Conservation (phyloP, 2,888 invertebrate genomes). For the Dynastes grantii region DNA sequence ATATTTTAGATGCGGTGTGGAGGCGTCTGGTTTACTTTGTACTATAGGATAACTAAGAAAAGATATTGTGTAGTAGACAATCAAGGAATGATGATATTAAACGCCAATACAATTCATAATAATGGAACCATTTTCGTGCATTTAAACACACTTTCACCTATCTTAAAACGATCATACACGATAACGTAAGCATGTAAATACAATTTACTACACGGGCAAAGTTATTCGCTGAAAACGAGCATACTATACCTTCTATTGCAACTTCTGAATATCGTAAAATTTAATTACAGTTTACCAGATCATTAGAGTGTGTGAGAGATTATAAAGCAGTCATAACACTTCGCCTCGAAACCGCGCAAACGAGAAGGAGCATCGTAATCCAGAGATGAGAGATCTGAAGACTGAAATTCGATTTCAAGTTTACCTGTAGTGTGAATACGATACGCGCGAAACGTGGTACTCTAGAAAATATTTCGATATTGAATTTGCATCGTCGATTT, state of each 20-base stretch:
- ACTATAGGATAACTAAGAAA: too few relatives aligned
- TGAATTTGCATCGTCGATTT: conserved; percentile 44
- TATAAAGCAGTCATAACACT: conserved; percentile 47
- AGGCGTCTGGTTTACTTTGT: too few relatives aligned
- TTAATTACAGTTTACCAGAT: conserved; percentile 61
- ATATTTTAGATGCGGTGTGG: too few relatives aligned
- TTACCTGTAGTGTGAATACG: conserved; percentile 28
- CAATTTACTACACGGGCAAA: neutral
- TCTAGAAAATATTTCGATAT: conserved; percentile 43
- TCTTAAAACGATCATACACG: too few relatives aligned
- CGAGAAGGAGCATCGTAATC: conserved; percentile 21
- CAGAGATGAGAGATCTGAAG: conserved; percentile 27
- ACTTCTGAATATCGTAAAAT: conserved; percentile 58
- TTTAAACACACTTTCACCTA: too few relatives aligned
- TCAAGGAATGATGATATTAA: too few relatives aligned
- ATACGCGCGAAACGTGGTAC: conserved; percentile 28
- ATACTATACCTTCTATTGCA: conserved; percentile 17
- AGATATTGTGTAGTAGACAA: too few relatives aligned
- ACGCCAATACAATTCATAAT: too few relatives aligned
- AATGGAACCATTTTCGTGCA: too few relatives aligned
- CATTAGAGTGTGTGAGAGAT: conserved; percentile 56
- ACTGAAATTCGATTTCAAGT: conserved; percentile 36
- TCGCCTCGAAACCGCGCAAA: conserved; percentile 30
- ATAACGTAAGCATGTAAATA: neutral
- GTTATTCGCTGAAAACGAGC: neutral